phyloP scores from a whole-genome alignment of 2,113 vertebrate species.

The Leucopsar rothschildi region DNA sequence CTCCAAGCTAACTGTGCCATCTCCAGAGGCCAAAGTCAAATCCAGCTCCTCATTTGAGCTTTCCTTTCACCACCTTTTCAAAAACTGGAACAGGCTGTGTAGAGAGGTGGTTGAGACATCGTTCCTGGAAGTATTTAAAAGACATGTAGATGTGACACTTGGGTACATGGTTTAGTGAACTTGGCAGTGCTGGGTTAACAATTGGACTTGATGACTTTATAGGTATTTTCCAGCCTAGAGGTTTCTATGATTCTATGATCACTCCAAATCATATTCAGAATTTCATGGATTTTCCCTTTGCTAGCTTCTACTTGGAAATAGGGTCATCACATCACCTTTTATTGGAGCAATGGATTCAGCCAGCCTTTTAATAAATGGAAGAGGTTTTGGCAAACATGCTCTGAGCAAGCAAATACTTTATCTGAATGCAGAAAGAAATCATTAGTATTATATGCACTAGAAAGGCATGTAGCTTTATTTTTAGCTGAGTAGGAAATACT shows the following conservation, averaged over 20 bases:
- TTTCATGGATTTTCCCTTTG: not conserved
- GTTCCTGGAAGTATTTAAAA: not conserved
- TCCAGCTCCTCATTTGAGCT: not conserved
- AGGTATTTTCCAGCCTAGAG: not conserved
- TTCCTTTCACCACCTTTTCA: not conserved
- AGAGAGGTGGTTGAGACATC: not conserved
- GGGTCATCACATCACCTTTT: not conserved
- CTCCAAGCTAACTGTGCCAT: not conserved
- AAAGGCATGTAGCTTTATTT: not conserved
- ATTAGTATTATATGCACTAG: not conserved
- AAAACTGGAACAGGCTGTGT: not conserved
- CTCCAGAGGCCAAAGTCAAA: not conserved
- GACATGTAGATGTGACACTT: not conserved
- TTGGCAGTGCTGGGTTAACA: not conserved
- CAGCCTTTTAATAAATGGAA: not conserved
- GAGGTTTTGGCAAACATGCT: not conserved
- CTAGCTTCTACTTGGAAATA: not conserved
- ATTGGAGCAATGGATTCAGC: not conserved
- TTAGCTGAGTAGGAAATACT: constrained; percentile 11
- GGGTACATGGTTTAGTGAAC: not conserved
- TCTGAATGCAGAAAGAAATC: not conserved
- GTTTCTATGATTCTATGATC: not conserved
- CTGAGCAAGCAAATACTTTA: not conserved
- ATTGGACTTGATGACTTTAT: not conserved
- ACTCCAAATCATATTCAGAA: not conserved